Conservation (phyloP, 1,140 invertebrate species). For the Adelges cooleyi region DNA sequence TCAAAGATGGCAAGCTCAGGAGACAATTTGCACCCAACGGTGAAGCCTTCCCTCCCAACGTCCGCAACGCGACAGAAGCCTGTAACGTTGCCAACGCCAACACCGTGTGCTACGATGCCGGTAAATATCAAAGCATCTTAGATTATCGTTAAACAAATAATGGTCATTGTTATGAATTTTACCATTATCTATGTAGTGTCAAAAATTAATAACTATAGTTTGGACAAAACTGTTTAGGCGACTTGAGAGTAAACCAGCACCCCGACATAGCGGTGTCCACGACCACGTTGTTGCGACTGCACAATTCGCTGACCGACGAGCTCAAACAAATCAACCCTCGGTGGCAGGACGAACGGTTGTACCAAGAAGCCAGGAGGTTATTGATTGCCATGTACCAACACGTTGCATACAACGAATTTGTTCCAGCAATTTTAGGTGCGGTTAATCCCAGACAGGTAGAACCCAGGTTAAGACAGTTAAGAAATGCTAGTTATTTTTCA, state of each 20-base stretch:
- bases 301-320: constrained; percentile 64
- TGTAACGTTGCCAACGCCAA: neutral
- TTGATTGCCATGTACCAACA: constrained; percentile 75
- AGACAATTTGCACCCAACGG: neutral
- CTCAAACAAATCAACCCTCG: constrained; percentile 50
- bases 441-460: neutral
- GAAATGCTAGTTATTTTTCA: neutral
- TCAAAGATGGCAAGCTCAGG: neutral
- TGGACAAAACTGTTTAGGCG: constrained; percentile 43
- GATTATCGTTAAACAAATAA: too few species aligned
- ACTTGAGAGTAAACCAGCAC: constrained; percentile 69
- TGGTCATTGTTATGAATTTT: too few species aligned
- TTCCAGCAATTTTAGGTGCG: constrained; percentile 64
- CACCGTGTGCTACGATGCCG: neutral
- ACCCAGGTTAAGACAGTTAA: neutral
- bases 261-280: constrained; percentile 69
- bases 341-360: constrained; percentile 63
- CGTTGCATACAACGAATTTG: constrained; percentile 77
- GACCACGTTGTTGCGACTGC: constrained; percentile 70
- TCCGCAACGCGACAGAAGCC: neutral
- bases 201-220: too few species aligned
- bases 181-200: too few species aligned
- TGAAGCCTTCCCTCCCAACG: neutral
- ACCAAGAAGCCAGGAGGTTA: constrained; percentile 68
- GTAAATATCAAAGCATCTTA: too few species aligned